Evolutionary conservation across 2,113 vertebrate species (phyloP).

Genomic region (Lophotis ruficrista): DNA sequence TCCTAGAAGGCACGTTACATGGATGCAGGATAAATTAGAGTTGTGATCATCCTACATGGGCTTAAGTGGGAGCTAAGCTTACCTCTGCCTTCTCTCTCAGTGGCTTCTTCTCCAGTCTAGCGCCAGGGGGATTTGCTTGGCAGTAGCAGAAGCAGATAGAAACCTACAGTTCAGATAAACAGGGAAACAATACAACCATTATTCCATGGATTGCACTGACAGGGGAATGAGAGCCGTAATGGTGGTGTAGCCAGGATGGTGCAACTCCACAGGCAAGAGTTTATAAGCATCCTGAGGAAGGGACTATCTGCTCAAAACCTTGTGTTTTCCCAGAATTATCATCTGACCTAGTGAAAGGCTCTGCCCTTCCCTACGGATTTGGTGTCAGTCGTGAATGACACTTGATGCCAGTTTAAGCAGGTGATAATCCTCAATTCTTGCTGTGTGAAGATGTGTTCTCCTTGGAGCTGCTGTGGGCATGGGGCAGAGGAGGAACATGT

Average conservation of each 20-base stretch:
- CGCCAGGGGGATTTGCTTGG: background rate
- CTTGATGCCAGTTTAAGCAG: background rate
- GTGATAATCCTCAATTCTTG: accelerated
- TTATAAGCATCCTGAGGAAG: background rate
- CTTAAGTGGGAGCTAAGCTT: background rate
- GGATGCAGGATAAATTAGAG: background rate
- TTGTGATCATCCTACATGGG: background rate
- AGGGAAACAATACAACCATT: background rate
- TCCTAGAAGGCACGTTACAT: background rate
- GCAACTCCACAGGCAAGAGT: background rate
- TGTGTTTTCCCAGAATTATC: background rate
- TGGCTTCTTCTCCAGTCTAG: background rate
- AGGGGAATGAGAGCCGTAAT: background rate
- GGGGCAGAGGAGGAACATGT: background rate
- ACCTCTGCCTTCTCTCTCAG: background rate
- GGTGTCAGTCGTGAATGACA: accelerated
- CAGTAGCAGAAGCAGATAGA: background rate
- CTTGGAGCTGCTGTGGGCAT: accelerated
- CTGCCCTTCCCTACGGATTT: background rate
- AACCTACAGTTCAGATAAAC: background rate
- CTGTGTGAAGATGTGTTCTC: accelerated
- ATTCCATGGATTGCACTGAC: background rate
- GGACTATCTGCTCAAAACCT: background rate
- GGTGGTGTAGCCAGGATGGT: background rate
- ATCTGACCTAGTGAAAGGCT: background rate